Evolutionary conservation across 1,140 invertebrate species (phyloP), one percentile per base, ranked within the genome.

Genomic region (Drosophila prosaltans): DNA sequence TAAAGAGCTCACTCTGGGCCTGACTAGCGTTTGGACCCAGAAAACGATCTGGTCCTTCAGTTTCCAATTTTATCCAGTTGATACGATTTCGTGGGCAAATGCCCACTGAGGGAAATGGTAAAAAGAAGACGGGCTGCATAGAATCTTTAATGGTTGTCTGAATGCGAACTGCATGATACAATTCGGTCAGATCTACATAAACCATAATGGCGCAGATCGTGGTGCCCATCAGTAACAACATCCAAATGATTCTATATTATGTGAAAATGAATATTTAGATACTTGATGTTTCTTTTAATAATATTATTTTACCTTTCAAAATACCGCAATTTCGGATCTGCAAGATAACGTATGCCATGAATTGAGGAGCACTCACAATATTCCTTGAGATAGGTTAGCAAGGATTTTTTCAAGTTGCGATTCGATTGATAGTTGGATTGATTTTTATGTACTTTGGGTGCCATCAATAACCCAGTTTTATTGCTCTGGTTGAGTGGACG

Each of bases 91-190:
- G 72, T 0, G 72, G 63, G 48, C 90, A 91, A 2, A 91, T 16
- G 1, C 69, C 90, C 36, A 91, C 74, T 1, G 90, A 71, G 6
- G 90, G 90, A 59, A 91, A 91, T 3, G 75, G 65, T 0, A 75
- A 60, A 3, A 26, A 72, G 45, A 91, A 91, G 2, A 86, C 61
- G 1, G 90, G 90, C 1, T 45, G 45, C 72, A 91, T 80, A 0
- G 79, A 78, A 54, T 90, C 76, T n/a, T 72, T 78, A 24, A 91
- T 86, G 41, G 81, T 89, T 0, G 90, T 91, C 7, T 91, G 86
- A 2, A 86, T 72, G 3, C 86, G 77, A 0, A 66, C 72, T 0
- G 74, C 72, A 28, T 73, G 59, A 28, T 91, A 91, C 1, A 90
- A 59, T 4, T 65, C 77, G 6, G 59, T 67, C 2, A 91, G 65